These are phyloP conservation scores for Ceratotherium simum DNA, from an alignment of 2,113 vertebrate genomes.

Conservation along the genomic window DNA sequence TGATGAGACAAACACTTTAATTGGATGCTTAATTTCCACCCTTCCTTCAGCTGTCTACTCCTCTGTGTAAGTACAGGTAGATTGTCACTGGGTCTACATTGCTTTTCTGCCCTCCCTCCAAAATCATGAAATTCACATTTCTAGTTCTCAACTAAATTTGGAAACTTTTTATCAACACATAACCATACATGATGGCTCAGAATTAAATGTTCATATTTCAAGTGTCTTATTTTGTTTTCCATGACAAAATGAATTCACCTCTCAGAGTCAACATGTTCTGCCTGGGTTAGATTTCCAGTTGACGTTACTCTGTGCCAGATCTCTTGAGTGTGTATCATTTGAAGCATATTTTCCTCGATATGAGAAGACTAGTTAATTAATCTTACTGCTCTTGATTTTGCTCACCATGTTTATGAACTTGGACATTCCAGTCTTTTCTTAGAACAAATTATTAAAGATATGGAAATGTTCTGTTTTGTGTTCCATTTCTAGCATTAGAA, in stretches of 20 bases:
- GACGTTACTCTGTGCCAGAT: background rate
- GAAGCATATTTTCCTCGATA: fast-evolving
- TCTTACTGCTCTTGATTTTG: background rate
- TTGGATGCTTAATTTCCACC: no score
- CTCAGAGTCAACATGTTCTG: background rate
- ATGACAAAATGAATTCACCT: background rate
- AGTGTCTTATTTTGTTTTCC: background rate
- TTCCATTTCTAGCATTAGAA: fast-evolving
- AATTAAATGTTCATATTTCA: background rate
- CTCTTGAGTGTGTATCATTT: fast-evolving
- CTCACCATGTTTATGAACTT: background rate
- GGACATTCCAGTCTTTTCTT: background rate
- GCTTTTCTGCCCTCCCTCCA: background rate
- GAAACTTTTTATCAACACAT: background rate
- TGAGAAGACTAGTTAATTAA: background rate
- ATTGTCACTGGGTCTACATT: fast-evolving
- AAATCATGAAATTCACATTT: background rate
- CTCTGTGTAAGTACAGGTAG: background rate
- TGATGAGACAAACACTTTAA: background rate
- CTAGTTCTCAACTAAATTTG: background rate
- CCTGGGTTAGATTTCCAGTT: background rate
- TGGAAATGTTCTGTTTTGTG: background rate
- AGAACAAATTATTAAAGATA: background rate
- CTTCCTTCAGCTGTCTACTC: fast-evolving
- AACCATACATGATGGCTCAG: background rate